Conservation (phyloP, 2,113 vertebrate species). For the Sus scrofa region T2T-Sscrofa CM000817.6:58322501-58323000, state of each 20-base stretch:
- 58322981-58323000: not conserved
- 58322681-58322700: constrained; percentile 90
- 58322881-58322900: not conserved
- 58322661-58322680: constrained; percentile 81
- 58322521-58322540: not conserved
- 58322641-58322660: constrained; percentile 91
- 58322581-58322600: constrained; percentile 85
- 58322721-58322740: not conserved
- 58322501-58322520: not conserved
- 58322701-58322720: constrained; percentile 83
- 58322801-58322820: too few species aligned
- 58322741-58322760: not conserved
- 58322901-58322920: not conserved
- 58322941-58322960: not conserved
- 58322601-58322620: constrained; percentile 90
- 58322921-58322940: too few species aligned
- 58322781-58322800: rapidly evolving
- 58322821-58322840: too few species aligned
- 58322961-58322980: constrained; percentile 12
- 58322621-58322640: constrained; percentile 94
- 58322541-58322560: constrained; percentile 91
- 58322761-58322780: not conserved
- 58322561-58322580: constrained; percentile 89
- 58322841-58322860: too few species aligned
- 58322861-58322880: too few species aligned